Conservation (phyloP, 1,140 invertebrate species). For the Cepaea nemoralis region DNA sequence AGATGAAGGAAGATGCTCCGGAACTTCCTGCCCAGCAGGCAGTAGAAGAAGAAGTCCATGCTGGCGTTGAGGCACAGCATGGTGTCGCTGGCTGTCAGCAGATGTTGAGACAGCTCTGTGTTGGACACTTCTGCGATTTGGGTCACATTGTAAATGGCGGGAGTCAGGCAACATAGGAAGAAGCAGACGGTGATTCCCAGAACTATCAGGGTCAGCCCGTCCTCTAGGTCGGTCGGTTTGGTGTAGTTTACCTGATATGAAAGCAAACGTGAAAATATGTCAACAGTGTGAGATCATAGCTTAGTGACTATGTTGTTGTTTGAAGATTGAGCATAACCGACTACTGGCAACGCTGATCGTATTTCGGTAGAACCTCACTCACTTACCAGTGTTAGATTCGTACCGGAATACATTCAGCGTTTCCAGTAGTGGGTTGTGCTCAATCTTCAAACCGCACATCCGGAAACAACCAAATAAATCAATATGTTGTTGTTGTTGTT, state of each 20-base stretch:
- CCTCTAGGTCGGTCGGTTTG: conserved; percentile 25
- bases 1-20: conserved; percentile 87
- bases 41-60: conserved; percentile 81
- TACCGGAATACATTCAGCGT: too few relatives aligned
- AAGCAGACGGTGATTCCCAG: conserved; percentile 48
- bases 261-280: too few relatives aligned
- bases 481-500: too few relatives aligned
- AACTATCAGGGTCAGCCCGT: conserved; percentile 45
- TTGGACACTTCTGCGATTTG: conserved; percentile 31
- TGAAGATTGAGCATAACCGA: too few relatives aligned
- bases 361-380: background rate
- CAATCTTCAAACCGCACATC: too few relatives aligned
- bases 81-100: conserved; percentile 81
- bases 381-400: too few relatives aligned
- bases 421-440: too few relatives aligned
- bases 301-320: too few relatives aligned
- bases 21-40: conserved; percentile 94
- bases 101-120: conserved; percentile 45
- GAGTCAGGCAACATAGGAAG: conserved; percentile 47
- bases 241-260: conserved; percentile 15
- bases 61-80: conserved; percentile 78
- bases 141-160: conserved; percentile 43
- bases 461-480: too few relatives aligned
- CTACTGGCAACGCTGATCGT: too few relatives aligned
- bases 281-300: too few relatives aligned